A percentile compares a stretch with the other conserved stretches of the same genome.
These are phyloP conservation scores for Apodemia zela DNA, from an alignment of 2,888 invertebrate genomes.

Conservation along the genomic window DNA sequence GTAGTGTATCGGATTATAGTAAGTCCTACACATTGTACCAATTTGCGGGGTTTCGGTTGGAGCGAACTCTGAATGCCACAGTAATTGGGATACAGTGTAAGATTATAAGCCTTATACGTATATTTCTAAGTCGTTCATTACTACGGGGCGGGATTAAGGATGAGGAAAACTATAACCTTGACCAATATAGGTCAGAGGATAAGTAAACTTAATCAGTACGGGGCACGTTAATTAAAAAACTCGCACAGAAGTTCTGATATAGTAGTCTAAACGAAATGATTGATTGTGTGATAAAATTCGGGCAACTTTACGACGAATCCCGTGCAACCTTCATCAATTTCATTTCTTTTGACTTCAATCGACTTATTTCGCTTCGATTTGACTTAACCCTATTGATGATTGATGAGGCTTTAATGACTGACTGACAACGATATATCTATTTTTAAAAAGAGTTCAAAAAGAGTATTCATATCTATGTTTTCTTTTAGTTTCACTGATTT, in stretches of 20 bases:
- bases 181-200: background rate
- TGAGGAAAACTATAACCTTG: background rate
- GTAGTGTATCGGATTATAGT: too few relatives aligned
- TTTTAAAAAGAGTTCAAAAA: too few relatives aligned
- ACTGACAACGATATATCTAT: too few relatives aligned
- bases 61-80: slow-evolving; percentile 13
- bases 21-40: slow-evolving; percentile 1
- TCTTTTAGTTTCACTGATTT: too few relatives aligned
- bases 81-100: slow-evolving; percentile 12
- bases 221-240: background rate
- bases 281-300: background rate
- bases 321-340: background rate
- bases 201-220: background rate
- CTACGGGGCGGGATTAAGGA: background rate
- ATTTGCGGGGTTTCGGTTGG: background rate
- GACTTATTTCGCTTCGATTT: background rate
- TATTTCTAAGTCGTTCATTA: slow-evolving; percentile 4
- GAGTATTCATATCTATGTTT: too few relatives aligned
- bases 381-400: too few relatives aligned
- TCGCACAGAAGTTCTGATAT: background rate
- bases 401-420: too few relatives aligned
- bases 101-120: slow-evolving; percentile 12
- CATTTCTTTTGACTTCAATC: background rate
- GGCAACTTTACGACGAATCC: background rate
- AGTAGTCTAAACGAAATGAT: background rate